phyloP scores from a whole-genome alignment of 2,888 invertebrate genomes.

The Drosophila emarginata region DNA sequence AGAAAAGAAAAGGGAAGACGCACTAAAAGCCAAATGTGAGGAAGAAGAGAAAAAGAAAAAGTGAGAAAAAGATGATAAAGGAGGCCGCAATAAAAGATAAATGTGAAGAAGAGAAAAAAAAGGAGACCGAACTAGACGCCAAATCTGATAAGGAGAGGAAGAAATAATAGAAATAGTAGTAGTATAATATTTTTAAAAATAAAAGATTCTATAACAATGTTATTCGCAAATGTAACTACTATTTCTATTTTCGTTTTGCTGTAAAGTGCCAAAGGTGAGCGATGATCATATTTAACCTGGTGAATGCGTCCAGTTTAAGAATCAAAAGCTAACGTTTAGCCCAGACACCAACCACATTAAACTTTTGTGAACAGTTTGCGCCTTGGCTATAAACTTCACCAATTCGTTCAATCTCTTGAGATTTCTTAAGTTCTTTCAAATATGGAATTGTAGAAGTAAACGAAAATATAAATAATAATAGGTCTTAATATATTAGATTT shows the following conservation, averaged over 20 bases:
- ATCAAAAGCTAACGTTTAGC: not conserved
- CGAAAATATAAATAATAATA: no score
- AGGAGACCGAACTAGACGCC: not conserved
- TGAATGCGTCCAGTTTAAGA: not conserved
- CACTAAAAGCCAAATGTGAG: not conserved
- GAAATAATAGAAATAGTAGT: not conserved
- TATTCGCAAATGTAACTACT: not conserved
- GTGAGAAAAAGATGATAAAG: not conserved
- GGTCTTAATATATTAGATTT: no score
- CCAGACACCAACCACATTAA: not conserved
- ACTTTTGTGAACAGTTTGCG: not conserved
- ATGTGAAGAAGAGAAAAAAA: not conserved
- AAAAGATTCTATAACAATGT: constrained; percentile 11
- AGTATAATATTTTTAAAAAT: not conserved
- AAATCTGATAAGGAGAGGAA: not conserved
- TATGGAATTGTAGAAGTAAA: no score
- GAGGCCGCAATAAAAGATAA: not conserved
- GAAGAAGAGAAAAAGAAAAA: not conserved
- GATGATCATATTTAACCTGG: not conserved
- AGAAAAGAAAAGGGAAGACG: not conserved
- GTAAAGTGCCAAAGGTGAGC: not conserved
- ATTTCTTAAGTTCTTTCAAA: not conserved
- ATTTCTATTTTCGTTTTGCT: no score
- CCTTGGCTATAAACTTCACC: not conserved
- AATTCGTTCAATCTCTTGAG: not conserved